phyloP scores from a whole-genome alignment of 2,113 vertebrate species.

The Ictalurus punctatus region DNA sequence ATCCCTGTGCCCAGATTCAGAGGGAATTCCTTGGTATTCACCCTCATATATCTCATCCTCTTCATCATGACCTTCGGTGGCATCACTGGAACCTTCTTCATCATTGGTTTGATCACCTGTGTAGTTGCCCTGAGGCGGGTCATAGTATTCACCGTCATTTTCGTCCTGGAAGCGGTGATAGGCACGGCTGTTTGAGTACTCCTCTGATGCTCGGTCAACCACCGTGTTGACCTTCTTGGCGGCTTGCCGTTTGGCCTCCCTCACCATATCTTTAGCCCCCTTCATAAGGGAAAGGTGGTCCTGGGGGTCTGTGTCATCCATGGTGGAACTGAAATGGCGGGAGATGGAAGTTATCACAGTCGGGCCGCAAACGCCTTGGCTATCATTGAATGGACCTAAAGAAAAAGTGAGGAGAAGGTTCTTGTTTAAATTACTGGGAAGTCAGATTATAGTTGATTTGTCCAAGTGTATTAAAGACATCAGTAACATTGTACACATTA shows the following conservation, averaged over 20 bases:
- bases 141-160: constrained; percentile 76
- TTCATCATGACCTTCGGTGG: constrained; percentile 96
- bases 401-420: constrained; percentile 39
- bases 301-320: constrained; percentile 82
- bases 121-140: constrained; percentile 64
- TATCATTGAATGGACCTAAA: constrained; percentile 63
- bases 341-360: constrained; percentile 66
- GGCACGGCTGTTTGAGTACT: constrained; percentile 83
- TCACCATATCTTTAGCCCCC: constrained; percentile 92
- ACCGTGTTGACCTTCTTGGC: constrained; percentile 84
- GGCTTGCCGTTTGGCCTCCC: constrained; percentile 88
- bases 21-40: constrained; percentile 96
- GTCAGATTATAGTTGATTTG: background rate
- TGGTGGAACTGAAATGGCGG: constrained; percentile 55
- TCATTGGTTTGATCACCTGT: constrained; percentile 73
- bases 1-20: constrained; percentile 74
- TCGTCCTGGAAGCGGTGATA: constrained; percentile 89
- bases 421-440: background rate
- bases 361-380: constrained; percentile 56
- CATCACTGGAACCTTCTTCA: constrained; percentile 94
- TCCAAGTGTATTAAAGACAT: background rate
- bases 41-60: constrained; percentile 99
- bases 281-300: constrained; percentile 89
- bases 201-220: constrained; percentile 85
- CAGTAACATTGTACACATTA: background rate